Evolutionary conservation across 2,888 invertebrate species (phyloP).

Genomic region (Ptychoptera albimana): DNA sequence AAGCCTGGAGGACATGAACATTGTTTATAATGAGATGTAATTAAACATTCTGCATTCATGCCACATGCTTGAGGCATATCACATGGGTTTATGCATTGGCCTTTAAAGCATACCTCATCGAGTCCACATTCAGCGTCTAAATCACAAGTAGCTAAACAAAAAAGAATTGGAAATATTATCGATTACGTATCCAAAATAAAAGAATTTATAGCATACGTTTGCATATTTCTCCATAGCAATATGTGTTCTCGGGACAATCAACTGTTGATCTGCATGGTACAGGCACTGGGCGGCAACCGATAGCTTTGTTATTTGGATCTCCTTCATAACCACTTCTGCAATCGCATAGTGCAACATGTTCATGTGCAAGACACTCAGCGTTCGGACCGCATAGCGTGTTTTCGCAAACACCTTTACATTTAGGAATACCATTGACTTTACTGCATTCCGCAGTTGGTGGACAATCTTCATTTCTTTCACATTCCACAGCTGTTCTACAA

Average conservation of each 20-base stretch:
- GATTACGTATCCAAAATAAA: slow-evolving; percentile 8
- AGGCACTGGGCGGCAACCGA: slow-evolving; percentile 62
- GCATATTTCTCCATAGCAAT: slow-evolving; percentile 66
- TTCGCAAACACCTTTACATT: slow-evolving; percentile 73
- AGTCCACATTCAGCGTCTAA: slow-evolving; percentile 63
- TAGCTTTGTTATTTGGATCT: slow-evolving; percentile 47
- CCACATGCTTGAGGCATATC: slow-evolving; percentile 62
- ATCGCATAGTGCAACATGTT: slow-evolving; percentile 62
- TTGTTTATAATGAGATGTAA: slow-evolving; percentile 54
- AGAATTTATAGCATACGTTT: slow-evolving; percentile 46
- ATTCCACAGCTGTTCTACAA: slow-evolving; percentile 68
- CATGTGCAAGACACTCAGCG: slow-evolving; percentile 61
- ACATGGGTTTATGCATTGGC: slow-evolving; percentile 71
- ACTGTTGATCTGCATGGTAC: slow-evolving; percentile 50
- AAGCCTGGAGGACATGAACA: slow-evolving; percentile 75
- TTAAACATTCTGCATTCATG: slow-evolving; percentile 62
- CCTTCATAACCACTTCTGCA: slow-evolving; percentile 67
- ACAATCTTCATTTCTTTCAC: slow-evolving; percentile 62
- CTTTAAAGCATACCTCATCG: slow-evolving; percentile 63
- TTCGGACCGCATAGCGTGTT: slow-evolving; percentile 64
- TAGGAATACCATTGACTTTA: slow-evolving; percentile 50
- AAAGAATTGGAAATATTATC: no score
- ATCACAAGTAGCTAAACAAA: slow-evolving; percentile 51
- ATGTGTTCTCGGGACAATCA: slow-evolving; percentile 64
- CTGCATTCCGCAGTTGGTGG: slow-evolving; percentile 65